These are phyloP conservation scores for Irena cyanogastra DNA, from an alignment of 2,113 vertebrate genomes.

Conservation along the genomic window DNA sequence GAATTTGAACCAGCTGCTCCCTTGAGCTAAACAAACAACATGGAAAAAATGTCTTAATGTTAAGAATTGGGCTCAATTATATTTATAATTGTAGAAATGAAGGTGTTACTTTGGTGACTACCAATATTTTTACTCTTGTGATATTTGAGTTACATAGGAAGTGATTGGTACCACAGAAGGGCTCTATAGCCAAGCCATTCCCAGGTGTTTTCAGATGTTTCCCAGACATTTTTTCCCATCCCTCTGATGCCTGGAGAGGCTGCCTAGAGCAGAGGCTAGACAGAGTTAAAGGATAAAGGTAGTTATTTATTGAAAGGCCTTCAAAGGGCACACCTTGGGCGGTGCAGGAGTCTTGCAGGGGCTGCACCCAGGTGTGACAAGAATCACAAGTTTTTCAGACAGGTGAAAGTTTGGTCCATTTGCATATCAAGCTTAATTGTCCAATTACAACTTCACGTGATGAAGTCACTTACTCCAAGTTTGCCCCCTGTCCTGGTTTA, in stretches of 20 bases:
- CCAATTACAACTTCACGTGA: background rate
- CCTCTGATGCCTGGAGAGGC: background rate
- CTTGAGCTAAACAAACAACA: background rate
- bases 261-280: background rate
- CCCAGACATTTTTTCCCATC: background rate
- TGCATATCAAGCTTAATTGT: background rate
- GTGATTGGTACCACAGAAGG: background rate
- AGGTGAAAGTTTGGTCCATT: background rate
- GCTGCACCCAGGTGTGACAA: too few species aligned
- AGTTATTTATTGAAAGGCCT: background rate
- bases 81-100: background rate
- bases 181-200: background rate
- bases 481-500: background rate
- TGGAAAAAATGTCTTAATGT: rapidly evolving
- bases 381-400: rapidly evolving
- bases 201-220: background rate
- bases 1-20: background rate
- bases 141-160: too few species aligned
- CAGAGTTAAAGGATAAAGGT: too few species aligned
- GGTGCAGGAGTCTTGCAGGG: background rate
- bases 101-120: background rate
- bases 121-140: rapidly evolving
- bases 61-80: rapidly evolving
- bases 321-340: background rate
- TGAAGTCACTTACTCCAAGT: background rate